Evolutionary conservation across 2,113 vertebrate genomes (phyloP), one percentile per base, ranked within the genome.

Genomic region (Ptilorrhoa leucosticta): DNA sequence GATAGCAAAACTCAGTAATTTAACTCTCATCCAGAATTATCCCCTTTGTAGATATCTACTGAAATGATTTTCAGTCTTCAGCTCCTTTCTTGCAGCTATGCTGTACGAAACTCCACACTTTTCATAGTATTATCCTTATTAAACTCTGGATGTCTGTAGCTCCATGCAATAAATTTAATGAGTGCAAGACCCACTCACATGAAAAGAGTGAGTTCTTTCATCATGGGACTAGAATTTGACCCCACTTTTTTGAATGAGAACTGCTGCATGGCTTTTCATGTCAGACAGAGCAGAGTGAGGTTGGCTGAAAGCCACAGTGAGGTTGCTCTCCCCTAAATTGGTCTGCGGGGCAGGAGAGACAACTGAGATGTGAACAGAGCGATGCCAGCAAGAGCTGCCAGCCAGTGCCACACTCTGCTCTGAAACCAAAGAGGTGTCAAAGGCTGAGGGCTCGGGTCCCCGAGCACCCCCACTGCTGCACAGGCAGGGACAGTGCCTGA

Each of bases 311-410:
- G 23, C 35, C 45, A 9, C 20, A 4, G n/a, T 2, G 42, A 28
- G 44, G 18, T 51, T 68, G 7, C 15, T 84, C 39, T 89, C 17
- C 28, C 20, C 35, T 22, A 18, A 4, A 6, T 30, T 0, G 0
- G 9, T 10, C 35, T 27, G 28, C 82, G 35, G 26, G 28, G 28
- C 60, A 63, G 51, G 10, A 73, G 37, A 42, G 12, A 58, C 20
- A 50, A 2, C 23, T 2, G 39, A 54, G 44, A 35, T 39, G 27
- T 9, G 73, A 95, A 12, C 42, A 35, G 48, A 54, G 35, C 0
- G 16, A 18, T 11, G 28, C 8, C 33, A 65, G 68, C 33, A 39
- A 11, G 56, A 40, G 21, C 24, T 51, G 37, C 10, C 68, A 89
- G 40, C 21, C 50, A 60, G 31, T 5, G 11, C 63, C 75, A 21